Evolutionary conservation across 2,888 invertebrate genomes (phyloP), one percentile per base, ranked within the genome.

Genomic region (Geotrupes spiniger): DNA sequence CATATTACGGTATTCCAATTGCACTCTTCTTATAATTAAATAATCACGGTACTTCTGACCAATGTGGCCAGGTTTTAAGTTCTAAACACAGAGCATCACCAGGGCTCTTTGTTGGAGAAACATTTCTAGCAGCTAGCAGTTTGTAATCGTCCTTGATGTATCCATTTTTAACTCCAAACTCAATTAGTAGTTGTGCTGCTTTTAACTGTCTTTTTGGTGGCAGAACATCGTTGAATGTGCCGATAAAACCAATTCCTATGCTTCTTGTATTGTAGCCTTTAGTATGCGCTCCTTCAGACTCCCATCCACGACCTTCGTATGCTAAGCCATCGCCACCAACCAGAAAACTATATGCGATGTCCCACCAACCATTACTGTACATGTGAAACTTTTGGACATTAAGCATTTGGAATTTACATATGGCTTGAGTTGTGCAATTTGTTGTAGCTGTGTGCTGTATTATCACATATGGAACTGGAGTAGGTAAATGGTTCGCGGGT

Each of bases 221-320:
- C 1, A 71, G 51, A 0, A 71, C 68, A 0, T 64, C 73, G 36
- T 78, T 82, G 56, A 86, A 89, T 0, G 85, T 85, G 4, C 89
- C 89, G 45, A 89, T 81, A 58, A 85, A 85, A 2, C 83, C 83
- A 5, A 89, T 80, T 1, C 84, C 85, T 21, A 89, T 78, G 61
- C 86, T 85, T 41, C 71, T 76, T 9, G 68, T 68, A 64, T 89
- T 88, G 63, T 80, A 87, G 33, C 82, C 77, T 31, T 77, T 76
- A 0, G 87, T 79, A 61, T 89, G 89, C 0, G 89, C 84, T 0
- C 89, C 90, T 33, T 81, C 74, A 49, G 71, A 69, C 54, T 83
- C 79, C 90, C 90, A 91, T 1, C 88, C 89, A 1, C 87, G 87
- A 1, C 86, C 89, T 57, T 78, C 81, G 65, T 88, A 89, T 0